A percentile compares a stretch with the other conserved stretches of the same genome.
Conservation (phyloP, 1,140 invertebrate genomes). For the Ips nitidus region DNA sequence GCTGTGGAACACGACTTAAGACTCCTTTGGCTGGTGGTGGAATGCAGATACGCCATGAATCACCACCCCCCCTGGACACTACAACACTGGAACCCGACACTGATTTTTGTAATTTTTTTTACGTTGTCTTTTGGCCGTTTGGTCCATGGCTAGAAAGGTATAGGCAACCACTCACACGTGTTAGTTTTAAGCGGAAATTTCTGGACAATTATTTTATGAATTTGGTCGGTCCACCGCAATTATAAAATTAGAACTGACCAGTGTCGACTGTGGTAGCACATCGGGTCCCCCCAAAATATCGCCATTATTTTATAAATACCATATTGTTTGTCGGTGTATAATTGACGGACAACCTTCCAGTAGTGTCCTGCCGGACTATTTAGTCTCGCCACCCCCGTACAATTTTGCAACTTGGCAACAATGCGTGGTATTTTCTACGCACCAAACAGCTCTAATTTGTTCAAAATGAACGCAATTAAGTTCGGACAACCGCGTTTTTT, state of each 20-base stretch:
- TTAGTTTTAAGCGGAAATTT: too few relatives aligned
- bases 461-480: too few relatives aligned
- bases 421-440: too few relatives aligned
- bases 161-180: too few relatives aligned
- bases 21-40: conserved; percentile 14
- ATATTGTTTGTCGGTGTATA: conserved; percentile 1
- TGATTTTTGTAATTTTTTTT: too few relatives aligned
- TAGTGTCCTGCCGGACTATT: conserved; percentile 6
- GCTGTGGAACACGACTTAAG: conserved; percentile 13
- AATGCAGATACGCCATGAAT: conserved; percentile 33
- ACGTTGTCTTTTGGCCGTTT: not conserved
- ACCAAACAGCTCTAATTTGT: too few relatives aligned
- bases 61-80: not conserved
- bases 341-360: conserved; percentile 10
- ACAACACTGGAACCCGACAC: not conserved
- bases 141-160: not conserved
- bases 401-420: too few relatives aligned
- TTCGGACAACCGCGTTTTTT: too few relatives aligned
- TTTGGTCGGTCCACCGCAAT: conserved; percentile 12
- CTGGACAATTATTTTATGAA: not conserved
- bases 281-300: not conserved
- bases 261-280: not conserved
- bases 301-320: conserved; percentile 17
- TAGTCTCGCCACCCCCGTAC: too few relatives aligned
- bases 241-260: conserved; percentile 22